Conservation (phyloP, 2,888 invertebrate species). For the Leptopilina drosophilae region DNA sequence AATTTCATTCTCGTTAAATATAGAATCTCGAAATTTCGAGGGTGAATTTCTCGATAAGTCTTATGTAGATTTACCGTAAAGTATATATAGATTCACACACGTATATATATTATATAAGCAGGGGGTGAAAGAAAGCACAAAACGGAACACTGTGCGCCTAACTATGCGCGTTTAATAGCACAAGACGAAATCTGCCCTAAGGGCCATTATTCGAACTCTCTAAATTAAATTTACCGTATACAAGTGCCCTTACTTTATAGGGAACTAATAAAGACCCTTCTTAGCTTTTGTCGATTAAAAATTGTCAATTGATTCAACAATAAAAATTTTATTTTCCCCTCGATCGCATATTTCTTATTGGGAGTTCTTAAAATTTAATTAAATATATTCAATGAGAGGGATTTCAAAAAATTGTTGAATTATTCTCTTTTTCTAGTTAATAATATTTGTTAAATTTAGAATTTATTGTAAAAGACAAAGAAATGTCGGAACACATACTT, state of each 20-base stretch:
- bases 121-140: conserved; percentile 35
- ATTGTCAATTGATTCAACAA: neutral
- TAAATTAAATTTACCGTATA: conserved; percentile 40
- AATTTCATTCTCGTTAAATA: conserved; percentile 12
- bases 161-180: conserved; percentile 42
- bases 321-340: conserved; percentile 22
- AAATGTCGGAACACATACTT: conserved; percentile 15
- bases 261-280: conserved; percentile 28
- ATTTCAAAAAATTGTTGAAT: conserved; percentile 15
- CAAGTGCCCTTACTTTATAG: conserved; percentile 23
- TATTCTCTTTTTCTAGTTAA: neutral
- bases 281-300: conserved; percentile 1
- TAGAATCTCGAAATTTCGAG: conserved; percentile 16
- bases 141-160: conserved; percentile 36
- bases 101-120: neutral
- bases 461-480: conserved; percentile 13
- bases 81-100: too few relatives aligned
- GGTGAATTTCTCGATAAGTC: neutral
- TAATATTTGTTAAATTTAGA: neutral
- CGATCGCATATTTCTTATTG: neutral
- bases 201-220: conserved; percentile 37
- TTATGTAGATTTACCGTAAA: neutral
- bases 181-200: conserved; percentile 35
- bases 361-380: too few relatives aligned
- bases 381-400: neutral